Conservation (phyloP, 2,888 invertebrate species). For the Melinopterus prodromus region DNA sequence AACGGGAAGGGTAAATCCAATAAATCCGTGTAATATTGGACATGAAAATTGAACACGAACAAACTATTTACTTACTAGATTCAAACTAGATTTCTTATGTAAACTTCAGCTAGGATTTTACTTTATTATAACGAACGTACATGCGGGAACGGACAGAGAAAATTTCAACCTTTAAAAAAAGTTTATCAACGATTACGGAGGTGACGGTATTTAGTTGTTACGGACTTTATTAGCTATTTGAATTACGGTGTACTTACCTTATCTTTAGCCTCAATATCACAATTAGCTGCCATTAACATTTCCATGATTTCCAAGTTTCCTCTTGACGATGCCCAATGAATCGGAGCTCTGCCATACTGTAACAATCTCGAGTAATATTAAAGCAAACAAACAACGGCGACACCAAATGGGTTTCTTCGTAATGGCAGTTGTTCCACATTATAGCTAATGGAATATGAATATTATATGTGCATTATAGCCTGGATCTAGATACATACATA, state of each 20-base stretch:
- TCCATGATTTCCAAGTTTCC: slow-evolving; percentile 78
- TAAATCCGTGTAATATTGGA: not conserved
- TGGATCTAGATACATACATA: too few relatives aligned
- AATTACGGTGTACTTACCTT: slow-evolving; percentile 64
- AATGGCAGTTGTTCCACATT: too few relatives aligned
- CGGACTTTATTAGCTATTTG: not conserved
- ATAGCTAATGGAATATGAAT: too few relatives aligned
- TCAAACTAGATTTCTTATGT: not conserved
- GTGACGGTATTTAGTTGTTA: not conserved
- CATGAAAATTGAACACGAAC: not conserved
- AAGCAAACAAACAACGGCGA: not conserved
- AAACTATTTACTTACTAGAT: not conserved
- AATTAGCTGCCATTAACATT: slow-evolving; percentile 74
- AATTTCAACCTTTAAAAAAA: not conserved
- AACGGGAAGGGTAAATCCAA: not conserved
- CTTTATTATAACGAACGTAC: too few relatives aligned
- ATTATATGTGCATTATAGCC: too few relatives aligned
- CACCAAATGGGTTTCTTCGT: too few relatives aligned
- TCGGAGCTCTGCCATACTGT: slow-evolving; percentile 77
- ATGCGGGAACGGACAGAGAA: too few relatives aligned
- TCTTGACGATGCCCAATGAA: slow-evolving; percentile 78
- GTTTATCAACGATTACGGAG: not conserved
- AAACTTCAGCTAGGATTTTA: not conserved
- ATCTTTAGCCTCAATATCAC: slow-evolving; percentile 77
- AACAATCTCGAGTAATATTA: slow-evolving; percentile 39